Evolutionary conservation across 2,888 invertebrate species (phyloP).

Genomic region (Tolmerus cingulatus): DNA sequence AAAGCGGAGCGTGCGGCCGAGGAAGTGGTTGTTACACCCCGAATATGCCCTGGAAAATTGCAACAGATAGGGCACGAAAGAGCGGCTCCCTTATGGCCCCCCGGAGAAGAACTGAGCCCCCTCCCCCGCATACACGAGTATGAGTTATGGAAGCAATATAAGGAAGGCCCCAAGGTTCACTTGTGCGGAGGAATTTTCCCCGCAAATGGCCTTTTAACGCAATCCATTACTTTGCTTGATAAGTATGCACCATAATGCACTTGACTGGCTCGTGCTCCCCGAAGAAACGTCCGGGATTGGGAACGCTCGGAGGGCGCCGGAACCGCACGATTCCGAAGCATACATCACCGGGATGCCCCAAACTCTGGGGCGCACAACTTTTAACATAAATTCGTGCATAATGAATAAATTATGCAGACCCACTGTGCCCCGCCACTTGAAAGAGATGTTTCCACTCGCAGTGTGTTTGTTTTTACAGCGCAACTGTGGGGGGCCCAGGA

Average conservation of each 20-base stretch:
- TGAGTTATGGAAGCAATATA: conserved; percentile 14
- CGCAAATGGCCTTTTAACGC: conserved; percentile 35
- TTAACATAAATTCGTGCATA: conserved; percentile 54
- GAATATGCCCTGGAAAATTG: conserved; percentile 3
- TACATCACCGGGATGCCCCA: conserved; percentile 42
- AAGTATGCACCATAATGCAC: conserved; percentile 35
- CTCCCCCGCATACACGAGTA: background rate
- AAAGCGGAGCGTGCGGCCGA: background rate
- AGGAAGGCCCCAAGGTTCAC: background rate
- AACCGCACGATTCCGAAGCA: background rate
- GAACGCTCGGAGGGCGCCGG: background rate
- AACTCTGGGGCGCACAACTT: conserved; percentile 48
- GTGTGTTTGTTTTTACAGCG: conserved; percentile 9
- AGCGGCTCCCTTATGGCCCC: background rate
- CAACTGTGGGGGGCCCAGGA: background rate
- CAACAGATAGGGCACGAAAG: background rate
- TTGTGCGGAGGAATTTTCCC: background rate
- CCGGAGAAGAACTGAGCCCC: background rate
- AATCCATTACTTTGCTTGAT: conserved; percentile 32
- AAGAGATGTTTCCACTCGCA: conserved; percentile 12
- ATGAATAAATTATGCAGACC: conserved; percentile 52
- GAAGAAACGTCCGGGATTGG: background rate
- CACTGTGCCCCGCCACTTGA: background rate
- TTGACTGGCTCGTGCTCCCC: conserved; percentile 6
- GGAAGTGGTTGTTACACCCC: background rate